Evolutionary conservation across 2,888 invertebrate genomes (phyloP).

Genomic region (Eustalomyia histrio): DNA sequence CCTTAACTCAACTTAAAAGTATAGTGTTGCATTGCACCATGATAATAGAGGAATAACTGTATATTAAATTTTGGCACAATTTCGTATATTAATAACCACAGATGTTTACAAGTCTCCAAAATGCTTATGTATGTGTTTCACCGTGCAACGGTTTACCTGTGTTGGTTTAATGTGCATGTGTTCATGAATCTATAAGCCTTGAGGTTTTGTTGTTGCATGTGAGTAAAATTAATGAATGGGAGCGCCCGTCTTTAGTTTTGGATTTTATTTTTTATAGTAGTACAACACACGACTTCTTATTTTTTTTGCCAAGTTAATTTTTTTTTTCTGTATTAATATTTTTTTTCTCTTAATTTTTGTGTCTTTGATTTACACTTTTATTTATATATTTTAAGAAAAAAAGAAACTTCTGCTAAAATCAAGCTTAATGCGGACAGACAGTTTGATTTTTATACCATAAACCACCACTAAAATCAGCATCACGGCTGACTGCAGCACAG

Average conservation of each 20-base stretch:
- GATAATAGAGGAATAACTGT: not conserved
- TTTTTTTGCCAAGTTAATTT: conserved; percentile 40
- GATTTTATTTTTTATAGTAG: conserved; percentile 29
- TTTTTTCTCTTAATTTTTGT: conserved; percentile 49
- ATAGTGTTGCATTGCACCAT: no score
- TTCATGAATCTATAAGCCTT: conserved; percentile 61
- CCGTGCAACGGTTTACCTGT: conserved; percentile 16
- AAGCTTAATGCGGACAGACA: conserved; percentile 26
- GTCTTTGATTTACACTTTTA: conserved; percentile 56
- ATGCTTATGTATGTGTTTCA: conserved; percentile 5
- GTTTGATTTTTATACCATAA: conserved; percentile 29
- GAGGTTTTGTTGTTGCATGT: conserved; percentile 62
- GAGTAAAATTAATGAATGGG: conserved; percentile 70
- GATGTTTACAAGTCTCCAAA: conserved; percentile 44
- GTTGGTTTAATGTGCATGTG: conserved; percentile 31
- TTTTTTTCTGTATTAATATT: conserved; percentile 35
- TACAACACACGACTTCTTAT: conserved; percentile 46
- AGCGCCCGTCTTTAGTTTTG: conserved; percentile 66
- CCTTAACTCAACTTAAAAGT: no score
- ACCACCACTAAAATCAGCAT: conserved; percentile 8
- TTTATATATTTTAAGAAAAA: conserved; percentile 21
- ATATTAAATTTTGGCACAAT: conserved; percentile 36
- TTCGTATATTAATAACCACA: conserved; percentile 43
- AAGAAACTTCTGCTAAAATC: conserved; percentile 20
- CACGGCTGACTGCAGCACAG: not conserved